These are phyloP conservation scores for Scaptodrosophila lebanonensis DNA, from an alignment of 1,140 invertebrate species.

Conservation along the genomic window DNA sequence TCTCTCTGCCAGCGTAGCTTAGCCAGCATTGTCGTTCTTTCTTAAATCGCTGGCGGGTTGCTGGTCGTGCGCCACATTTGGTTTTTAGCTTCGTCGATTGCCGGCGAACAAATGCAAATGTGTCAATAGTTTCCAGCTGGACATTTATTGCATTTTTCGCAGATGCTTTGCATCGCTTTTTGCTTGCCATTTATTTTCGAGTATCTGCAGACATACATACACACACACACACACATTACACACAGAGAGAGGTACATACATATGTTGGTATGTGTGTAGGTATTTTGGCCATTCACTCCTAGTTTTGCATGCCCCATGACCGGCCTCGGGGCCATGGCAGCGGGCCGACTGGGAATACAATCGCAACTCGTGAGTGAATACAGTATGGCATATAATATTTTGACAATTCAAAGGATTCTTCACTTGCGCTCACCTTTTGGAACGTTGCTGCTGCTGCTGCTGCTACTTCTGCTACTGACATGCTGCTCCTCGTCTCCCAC, in stretches of 20 bases:
- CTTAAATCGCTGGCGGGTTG: too few relatives aligned
- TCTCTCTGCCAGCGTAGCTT: not conserved
- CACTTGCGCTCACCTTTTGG: slow-evolving; percentile 56
- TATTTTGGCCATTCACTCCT: slow-evolving; percentile 45
- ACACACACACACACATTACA: slow-evolving; percentile 2
- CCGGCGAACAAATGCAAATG: slow-evolving; percentile 49
- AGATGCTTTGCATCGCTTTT: too few relatives aligned
- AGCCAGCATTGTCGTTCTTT: not conserved
- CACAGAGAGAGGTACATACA: not conserved
- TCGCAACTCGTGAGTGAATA: slow-evolving; percentile 58
- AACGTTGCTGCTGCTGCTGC: slow-evolving; percentile 2
- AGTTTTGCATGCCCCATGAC: slow-evolving; percentile 40
- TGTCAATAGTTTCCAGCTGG: slow-evolving; percentile 66
- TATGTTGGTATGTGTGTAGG: too few relatives aligned
- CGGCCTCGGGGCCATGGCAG: slow-evolving; percentile 32
- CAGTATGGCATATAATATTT: slow-evolving; percentile 73
- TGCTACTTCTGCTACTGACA: too few relatives aligned
- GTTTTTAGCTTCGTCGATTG: not conserved
- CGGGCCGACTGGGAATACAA: slow-evolving; percentile 1
- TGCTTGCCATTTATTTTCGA: slow-evolving; percentile 47
- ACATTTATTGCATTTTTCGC: slow-evolving; percentile 65
- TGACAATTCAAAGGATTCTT: slow-evolving; percentile 74
- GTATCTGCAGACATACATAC: slow-evolving; percentile 23
- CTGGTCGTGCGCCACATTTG: slow-evolving; percentile 23
- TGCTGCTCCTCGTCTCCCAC: too few relatives aligned